Conservation (phyloP, 2,797 vertebrate species). For the Lepus townsendii region DNA sequence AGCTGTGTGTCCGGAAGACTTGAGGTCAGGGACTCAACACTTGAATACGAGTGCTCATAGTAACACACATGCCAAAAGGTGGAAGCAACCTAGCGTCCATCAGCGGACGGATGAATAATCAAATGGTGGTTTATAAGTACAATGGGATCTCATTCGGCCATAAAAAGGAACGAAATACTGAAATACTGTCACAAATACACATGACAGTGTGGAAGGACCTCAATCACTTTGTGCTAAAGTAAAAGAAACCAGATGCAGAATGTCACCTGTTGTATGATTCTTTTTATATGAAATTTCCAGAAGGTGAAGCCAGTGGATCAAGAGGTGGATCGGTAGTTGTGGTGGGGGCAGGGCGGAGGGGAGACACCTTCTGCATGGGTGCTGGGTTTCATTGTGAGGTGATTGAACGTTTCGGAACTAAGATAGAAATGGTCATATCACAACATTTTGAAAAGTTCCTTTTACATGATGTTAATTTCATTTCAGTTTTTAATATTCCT, state of each 20-base stretch:
- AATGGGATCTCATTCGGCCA: neutral
- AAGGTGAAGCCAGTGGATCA: neutral
- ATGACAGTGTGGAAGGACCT: neutral
- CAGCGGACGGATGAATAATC: neutral
- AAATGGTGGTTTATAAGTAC: neutral
- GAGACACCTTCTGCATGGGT: neutral
- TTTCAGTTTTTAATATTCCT: neutral
- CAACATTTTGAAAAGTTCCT: neutral
- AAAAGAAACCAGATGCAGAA: neutral
- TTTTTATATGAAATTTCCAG: too few relatives aligned
- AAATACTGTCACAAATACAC: neutral
- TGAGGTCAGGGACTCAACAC: neutral
- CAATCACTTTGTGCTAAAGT: neutral
- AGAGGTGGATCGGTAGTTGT: neutral
- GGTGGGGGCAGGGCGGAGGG: accelerated
- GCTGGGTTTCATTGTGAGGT: neutral
- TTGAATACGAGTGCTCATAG: neutral
- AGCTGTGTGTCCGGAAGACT: neutral
- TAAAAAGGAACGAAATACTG: neutral
- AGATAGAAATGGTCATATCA: neutral
- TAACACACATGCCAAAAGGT: neutral
- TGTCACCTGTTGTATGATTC: too few relatives aligned
- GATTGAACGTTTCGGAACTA: conserved; percentile 7
- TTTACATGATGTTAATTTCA: neutral
- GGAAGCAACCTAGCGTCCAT: neutral